phyloP scores from a whole-genome alignment of 2,113 vertebrate species.

The Progne subis region DNA sequence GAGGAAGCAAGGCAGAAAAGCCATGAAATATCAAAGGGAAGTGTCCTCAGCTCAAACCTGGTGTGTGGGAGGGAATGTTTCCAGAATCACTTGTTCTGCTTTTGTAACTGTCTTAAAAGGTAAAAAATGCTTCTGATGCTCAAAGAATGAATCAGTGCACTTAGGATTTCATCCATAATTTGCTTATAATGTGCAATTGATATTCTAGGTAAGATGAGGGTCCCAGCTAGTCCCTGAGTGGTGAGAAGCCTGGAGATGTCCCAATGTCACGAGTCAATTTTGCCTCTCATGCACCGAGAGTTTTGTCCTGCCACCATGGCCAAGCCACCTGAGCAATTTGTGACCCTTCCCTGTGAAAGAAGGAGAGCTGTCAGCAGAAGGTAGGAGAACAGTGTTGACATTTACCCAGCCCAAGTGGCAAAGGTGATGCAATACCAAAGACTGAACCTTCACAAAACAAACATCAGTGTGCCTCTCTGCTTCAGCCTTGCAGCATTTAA shows the following conservation, averaged over 20 bases:
- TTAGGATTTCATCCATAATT: neutral
- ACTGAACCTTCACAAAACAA: neutral
- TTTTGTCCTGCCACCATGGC: neutral
- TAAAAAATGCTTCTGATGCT: neutral
- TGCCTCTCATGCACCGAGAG: neutral
- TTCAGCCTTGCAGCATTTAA: conserved; percentile 3
- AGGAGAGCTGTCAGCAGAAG: neutral
- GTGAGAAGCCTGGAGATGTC: neutral
- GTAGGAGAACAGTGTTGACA: neutral
- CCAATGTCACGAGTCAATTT: neutral
- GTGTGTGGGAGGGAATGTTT: neutral
- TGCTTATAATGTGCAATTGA: neutral
- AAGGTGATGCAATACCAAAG: neutral
- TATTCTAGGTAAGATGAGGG: neutral
- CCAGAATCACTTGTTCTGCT: neutral
- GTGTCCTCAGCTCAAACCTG: neutral
- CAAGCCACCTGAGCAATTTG: neutral
- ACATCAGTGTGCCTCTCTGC: neutral
- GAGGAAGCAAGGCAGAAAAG: neutral
- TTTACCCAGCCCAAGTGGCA: neutral
- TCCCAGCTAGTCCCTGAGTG: neutral
- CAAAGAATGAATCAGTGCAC: neutral
- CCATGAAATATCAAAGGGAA: neutral
- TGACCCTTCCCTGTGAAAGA: neutral
- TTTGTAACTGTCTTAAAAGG: neutral